A percentile compares a stretch with the other conserved stretches of the same genome.
phyloP scores from a whole-genome alignment of 1,140 invertebrate genomes.

The Zaprionus ornatus region DNA sequence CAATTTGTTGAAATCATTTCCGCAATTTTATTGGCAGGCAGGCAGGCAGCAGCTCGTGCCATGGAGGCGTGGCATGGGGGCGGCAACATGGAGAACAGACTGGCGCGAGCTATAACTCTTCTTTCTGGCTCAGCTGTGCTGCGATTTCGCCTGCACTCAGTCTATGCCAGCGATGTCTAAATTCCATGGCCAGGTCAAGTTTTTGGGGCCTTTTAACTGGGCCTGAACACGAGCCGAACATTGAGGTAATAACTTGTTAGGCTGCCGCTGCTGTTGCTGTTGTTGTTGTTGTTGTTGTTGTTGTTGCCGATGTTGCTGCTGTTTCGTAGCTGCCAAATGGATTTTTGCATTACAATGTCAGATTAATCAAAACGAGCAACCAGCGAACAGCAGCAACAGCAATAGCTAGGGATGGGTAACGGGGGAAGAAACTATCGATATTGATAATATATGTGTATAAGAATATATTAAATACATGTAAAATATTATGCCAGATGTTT shows the following conservation, averaged over 20 bases:
- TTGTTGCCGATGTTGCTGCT: slow-evolving; percentile 9
- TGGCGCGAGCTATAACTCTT: slow-evolving; percentile 60
- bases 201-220: slow-evolving; percentile 69
- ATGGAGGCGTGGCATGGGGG: not conserved
- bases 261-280: slow-evolving; percentile 16
- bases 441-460: not conserved
- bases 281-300: not conserved
- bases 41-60: slow-evolving; percentile 60
- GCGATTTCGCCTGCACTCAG: not conserved
- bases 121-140: slow-evolving; percentile 2
- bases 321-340: slow-evolving; percentile 64
- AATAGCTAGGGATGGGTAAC: not conserved
- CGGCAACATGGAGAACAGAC: not conserved
- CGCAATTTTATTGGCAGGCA: slow-evolving; percentile 72
- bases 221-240: slow-evolving; percentile 58
- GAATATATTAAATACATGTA: too few relatives aligned
- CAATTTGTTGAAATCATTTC: slow-evolving; percentile 81
- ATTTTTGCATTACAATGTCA: slow-evolving; percentile 82
- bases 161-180: slow-evolving; percentile 61
- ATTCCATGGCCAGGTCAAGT: slow-evolving; percentile 78
- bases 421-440: not conserved
- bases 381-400: slow-evolving; percentile 50
- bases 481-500: too few relatives aligned
- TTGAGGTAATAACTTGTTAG: slow-evolving; percentile 49
- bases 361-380: slow-evolving; percentile 79